These are phyloP conservation scores for Drosophila bunnanda DNA, from an alignment of 2,888 invertebrate genomes.

Conservation along the genomic window DNA sequence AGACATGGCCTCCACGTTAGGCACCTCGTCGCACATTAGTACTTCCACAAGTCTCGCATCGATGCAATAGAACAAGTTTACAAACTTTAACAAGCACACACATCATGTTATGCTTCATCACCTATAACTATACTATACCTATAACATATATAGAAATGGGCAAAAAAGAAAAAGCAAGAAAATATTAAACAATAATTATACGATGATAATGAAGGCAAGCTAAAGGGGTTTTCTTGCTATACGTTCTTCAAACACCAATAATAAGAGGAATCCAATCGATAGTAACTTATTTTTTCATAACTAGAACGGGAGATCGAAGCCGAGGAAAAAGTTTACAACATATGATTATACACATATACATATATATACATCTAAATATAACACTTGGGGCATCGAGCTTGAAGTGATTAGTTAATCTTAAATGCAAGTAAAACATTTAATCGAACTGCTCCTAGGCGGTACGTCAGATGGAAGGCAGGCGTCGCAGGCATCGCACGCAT, in stretches of 20 bases:
- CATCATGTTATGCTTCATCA: conserved; percentile 69
- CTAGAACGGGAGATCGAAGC: conserved; percentile 33
- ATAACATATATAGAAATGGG: conserved; percentile 61
- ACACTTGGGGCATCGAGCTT: conserved; percentile 58
- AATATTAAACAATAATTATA: conserved; percentile 51
- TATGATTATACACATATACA: conserved; percentile 58
- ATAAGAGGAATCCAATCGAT: conserved; percentile 63
- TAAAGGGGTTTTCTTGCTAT: conserved; percentile 48
- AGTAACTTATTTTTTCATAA: conserved; percentile 72
- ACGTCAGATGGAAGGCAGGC: conserved; percentile 8
- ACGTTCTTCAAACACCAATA: conserved; percentile 59
- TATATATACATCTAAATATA: conserved; percentile 63
- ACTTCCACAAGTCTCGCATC: conserved; percentile 86
- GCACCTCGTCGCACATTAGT: conserved; percentile 87
- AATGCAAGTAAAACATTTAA: conserved; percentile 65
- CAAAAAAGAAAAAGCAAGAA: conserved; percentile 41
- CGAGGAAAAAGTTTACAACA: conserved; percentile 50
- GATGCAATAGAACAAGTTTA: conserved; percentile 84
- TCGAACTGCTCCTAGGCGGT: conserved; percentile 39
- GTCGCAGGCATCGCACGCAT: conserved; percentile 3
- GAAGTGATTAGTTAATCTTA: conserved; percentile 73
- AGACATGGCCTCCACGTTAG: conserved; percentile 87
- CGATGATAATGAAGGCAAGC: conserved; percentile 39
- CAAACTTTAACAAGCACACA: conserved; percentile 57
- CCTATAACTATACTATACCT: conserved; percentile 66